Conservation (phyloP, 2,797 vertebrate genomes). For the Aphelocoma californica region DNA sequence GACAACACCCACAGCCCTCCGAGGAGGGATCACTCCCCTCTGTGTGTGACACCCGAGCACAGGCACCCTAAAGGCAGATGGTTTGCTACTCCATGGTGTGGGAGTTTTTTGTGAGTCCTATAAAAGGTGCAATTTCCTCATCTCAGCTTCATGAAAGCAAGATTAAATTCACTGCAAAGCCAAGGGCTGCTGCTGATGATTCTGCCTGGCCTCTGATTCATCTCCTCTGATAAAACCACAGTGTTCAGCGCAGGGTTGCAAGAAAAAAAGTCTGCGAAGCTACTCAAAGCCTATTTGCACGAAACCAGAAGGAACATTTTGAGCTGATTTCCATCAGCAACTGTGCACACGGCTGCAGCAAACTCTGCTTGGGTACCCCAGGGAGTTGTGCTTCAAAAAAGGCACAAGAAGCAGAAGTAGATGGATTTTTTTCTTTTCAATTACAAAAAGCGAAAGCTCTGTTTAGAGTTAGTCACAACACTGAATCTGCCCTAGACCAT, state of each 20-base stretch:
- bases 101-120: background rate
- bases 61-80: rapidly evolving
- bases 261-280: background rate
- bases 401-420: conserved; percentile 34
- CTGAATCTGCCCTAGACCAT: background rate
- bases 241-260: background rate
- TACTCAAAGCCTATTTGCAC: background rate
- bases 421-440: background rate
- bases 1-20: background rate
- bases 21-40: background rate
- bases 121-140: background rate
- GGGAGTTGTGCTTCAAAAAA: background rate
- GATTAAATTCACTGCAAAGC: background rate
- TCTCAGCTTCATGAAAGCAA: background rate
- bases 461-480: background rate
- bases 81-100: background rate
- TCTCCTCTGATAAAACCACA: background rate
- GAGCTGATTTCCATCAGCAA: background rate
- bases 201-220: background rate
- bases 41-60: background rate
- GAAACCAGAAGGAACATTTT: background rate
- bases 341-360: background rate
- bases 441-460: background rate
- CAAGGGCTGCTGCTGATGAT: background rate
- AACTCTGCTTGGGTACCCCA: background rate